These are phyloP conservation scores for Gadus macrocephalus DNA, from an alignment of 2,113 vertebrate species.

Conservation along the genomic window DNA sequence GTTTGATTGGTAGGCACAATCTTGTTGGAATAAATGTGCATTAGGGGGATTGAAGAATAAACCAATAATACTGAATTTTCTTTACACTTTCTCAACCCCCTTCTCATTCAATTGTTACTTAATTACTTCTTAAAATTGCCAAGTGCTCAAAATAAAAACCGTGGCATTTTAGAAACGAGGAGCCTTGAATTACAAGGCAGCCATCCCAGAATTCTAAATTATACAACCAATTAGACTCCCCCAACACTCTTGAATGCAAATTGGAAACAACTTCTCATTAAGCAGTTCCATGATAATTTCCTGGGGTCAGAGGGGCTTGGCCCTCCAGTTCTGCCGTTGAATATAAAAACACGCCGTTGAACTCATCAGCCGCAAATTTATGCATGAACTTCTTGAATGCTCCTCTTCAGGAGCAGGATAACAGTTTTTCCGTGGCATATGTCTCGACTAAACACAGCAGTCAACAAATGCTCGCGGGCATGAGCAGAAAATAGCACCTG, in stretches of 20 bases:
- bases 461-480: neutral
- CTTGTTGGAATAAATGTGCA: neutral
- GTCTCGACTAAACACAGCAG: neutral
- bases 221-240: constrained; percentile 44
- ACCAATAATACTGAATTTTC: neutral
- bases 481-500: neutral
- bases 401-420: constrained; percentile 24
- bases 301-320: constrained; percentile 44
- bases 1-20: neutral
- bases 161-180: constrained; percentile 13
- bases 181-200: constrained; percentile 26
- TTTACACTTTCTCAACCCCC: constrained; percentile 6
- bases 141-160: no score
- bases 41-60: neutral
- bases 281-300: constrained; percentile 47
- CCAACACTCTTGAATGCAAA: constrained; percentile 50
- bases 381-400: constrained; percentile 36
- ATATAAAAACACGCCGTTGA: constrained; percentile 50
- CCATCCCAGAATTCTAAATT: constrained; percentile 27
- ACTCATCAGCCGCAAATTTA: constrained; percentile 46
- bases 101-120: neutral
- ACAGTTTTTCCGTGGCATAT: constrained; percentile 10
- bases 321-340: constrained; percentile 42
- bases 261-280: constrained; percentile 52
- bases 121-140: neutral